These are phyloP conservation scores for Lagocephalus sceleratus DNA, from an alignment of 2,797 vertebrate species.

Conservation along the genomic window DNA sequence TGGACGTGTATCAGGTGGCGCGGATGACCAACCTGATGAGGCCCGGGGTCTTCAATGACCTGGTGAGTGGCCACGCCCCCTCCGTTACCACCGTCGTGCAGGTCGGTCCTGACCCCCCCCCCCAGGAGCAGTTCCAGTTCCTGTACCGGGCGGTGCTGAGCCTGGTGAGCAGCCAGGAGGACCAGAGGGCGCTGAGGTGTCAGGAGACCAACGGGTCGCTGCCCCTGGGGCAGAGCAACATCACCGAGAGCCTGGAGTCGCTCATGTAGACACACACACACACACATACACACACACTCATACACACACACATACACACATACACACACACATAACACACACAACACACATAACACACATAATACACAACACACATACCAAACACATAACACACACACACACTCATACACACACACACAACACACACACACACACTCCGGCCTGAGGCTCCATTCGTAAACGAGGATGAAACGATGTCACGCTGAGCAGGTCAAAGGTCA, in stretches of 20 bases:
- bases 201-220: slow-evolving; percentile 90
- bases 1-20: slow-evolving; percentile 91
- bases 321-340: too few species aligned
- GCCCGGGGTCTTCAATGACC: slow-evolving; percentile 90
- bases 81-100: too few species aligned
- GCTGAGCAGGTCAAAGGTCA: too few species aligned
- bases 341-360: too few species aligned
- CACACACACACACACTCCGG: background rate
- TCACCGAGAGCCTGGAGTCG: slow-evolving; percentile 92
- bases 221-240: slow-evolving; percentile 76
- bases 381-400: too few species aligned
- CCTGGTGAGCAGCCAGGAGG: slow-evolving; percentile 91
- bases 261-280: slow-evolving; percentile 82
- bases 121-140: slow-evolving; percentile 94
- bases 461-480: too few species aligned
- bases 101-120: too few species aligned
- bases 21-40: slow-evolving; percentile 97
- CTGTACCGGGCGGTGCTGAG: slow-evolving; percentile 93
- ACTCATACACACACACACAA: too few species aligned
- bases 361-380: too few species aligned
- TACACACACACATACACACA: too few species aligned
- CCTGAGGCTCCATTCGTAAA: too few species aligned
- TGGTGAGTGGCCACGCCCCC: slow-evolving; percentile 78
- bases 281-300: too few species aligned
- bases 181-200: slow-evolving; percentile 85